These are phyloP conservation scores for Coptodon rendalli DNA, from an alignment of 2,113 vertebrate species.

Conservation along the genomic window DNA sequence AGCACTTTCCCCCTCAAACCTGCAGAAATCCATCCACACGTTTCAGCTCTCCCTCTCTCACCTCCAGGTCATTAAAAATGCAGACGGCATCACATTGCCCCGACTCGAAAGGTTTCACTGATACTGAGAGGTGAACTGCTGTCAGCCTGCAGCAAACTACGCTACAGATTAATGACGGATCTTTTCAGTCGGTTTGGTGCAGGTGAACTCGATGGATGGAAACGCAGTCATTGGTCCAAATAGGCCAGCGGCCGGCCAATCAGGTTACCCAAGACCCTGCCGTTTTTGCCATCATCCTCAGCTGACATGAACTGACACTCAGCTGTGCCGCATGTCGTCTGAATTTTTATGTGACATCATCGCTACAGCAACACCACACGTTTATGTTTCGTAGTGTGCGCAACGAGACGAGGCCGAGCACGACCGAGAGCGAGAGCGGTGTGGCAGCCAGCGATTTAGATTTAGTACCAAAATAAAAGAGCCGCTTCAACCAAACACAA, in stretches of 20 bases:
- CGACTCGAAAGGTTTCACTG: not conserved
- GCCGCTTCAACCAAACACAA: not conserved
- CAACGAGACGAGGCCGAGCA: rapidly evolving
- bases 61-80: not conserved
- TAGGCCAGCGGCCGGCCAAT: not conserved
- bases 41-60: not conserved
- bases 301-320: not conserved
- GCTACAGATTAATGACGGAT: rapidly evolving
- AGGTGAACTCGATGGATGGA: not conserved
- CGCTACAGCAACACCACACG: rapidly evolving
- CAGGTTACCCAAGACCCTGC: not conserved
- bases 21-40: not conserved
- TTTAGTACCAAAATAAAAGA: not conserved
- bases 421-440: not conserved
- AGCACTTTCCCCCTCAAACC: not conserved
- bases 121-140: not conserved
- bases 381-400: not conserved
- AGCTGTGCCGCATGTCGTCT: rapidly evolving
- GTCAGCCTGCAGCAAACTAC: not conserved
- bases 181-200: not conserved
- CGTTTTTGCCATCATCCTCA: not conserved
- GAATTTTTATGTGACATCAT: not conserved
- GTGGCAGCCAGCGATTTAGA: not conserved
- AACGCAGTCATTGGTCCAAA: not conserved
- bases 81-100: not conserved